Evolutionary conservation across 2,797 vertebrate species (phyloP).

Genomic region (Pyrrhura leucotis): DNA sequence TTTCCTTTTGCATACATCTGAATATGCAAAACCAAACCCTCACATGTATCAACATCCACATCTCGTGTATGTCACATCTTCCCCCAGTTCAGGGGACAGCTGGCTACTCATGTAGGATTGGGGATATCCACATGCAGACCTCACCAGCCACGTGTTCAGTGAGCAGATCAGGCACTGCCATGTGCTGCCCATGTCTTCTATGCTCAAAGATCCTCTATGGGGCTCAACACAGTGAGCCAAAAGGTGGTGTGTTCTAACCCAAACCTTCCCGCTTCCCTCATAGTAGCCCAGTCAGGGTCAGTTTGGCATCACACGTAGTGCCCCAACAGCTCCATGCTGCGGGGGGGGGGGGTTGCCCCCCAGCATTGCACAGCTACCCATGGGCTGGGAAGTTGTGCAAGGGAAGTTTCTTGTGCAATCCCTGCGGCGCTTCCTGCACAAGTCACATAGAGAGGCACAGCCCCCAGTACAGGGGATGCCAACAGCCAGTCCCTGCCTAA

Average conservation of each 20-base stretch:
- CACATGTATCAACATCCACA: rapidly evolving
- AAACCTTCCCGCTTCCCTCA: background rate
- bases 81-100: background rate
- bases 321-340: background rate
- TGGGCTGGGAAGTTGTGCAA: rapidly evolving
- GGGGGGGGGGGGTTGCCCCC: rapidly evolving
- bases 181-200: rapidly evolving
- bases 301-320: rapidly evolving
- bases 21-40: background rate
- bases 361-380: rapidly evolving
- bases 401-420: background rate
- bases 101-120: rapidly evolving
- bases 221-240: rapidly evolving
- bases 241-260: rapidly evolving
- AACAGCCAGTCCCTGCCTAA: background rate
- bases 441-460: background rate
- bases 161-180: background rate
- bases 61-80: rapidly evolving
- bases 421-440: rapidly evolving
- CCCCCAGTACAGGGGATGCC: rapidly evolving
- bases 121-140: background rate
- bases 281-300: rapidly evolving
- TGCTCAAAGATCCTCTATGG: rapidly evolving
- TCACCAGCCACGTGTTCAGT: rapidly evolving
- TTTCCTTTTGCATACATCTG: background rate